Conservation (phyloP, 2,888 invertebrate species). For the Pammene fasciana region DNA sequence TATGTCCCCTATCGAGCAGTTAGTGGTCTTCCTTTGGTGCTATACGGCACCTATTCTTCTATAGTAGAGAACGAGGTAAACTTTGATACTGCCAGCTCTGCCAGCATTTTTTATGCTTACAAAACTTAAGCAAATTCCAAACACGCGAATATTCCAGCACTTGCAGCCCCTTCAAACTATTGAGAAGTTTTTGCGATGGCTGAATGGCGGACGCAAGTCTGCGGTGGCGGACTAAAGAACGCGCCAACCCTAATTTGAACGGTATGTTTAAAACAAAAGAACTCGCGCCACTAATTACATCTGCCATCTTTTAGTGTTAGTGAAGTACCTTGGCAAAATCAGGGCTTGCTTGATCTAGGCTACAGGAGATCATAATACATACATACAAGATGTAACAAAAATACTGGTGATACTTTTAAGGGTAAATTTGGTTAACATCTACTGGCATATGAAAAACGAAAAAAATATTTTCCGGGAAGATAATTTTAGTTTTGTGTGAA, state of each 20-base stretch:
- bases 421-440: too few relatives aligned
- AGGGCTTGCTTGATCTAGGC: not conserved
- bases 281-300: constrained; percentile 32
- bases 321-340: constrained; percentile 6
- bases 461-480: too few relatives aligned
- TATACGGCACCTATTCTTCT: too few relatives aligned
- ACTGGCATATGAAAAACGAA: too few relatives aligned
- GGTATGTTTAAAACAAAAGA: constrained; percentile 36
- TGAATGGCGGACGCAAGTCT: constrained; percentile 28
- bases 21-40: too few relatives aligned
- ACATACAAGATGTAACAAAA: too few relatives aligned
- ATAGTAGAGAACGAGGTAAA: too few relatives aligned
- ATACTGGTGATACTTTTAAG: too few relatives aligned
- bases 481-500: too few relatives aligned
- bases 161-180: constrained; percentile 25
- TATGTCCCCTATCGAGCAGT: too few relatives aligned
- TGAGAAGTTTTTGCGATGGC: constrained; percentile 25
- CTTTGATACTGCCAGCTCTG: not conserved
- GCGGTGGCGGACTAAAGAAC: constrained; percentile 25
- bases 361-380: not conserved
- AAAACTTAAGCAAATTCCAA: constrained; percentile 23
- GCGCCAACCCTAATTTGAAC: constrained; percentile 29
- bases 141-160: constrained; percentile 18
- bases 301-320: constrained; percentile 9
- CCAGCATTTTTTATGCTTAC: constrained; percentile 4